Conservation (phyloP, 1,140 invertebrate species). For the Gryon sp. region DNA sequence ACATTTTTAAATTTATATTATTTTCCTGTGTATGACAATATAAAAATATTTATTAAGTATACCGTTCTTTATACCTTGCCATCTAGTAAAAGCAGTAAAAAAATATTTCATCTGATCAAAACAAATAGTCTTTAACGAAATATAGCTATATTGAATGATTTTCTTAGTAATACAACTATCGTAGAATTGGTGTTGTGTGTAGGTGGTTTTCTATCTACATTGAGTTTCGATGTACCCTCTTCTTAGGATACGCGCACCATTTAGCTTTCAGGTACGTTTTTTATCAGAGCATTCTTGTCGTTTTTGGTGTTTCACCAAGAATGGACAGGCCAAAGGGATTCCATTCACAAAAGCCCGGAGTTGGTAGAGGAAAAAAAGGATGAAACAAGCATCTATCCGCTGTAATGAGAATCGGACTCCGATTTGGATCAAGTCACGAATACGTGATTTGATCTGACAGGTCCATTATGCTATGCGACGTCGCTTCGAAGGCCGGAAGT, state of each 20-base stretch:
- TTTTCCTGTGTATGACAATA: too few species aligned
- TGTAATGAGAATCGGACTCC: conserved; percentile 52
- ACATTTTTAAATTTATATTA: too few species aligned
- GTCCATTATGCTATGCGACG: conserved; percentile 45
- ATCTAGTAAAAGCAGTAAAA: too few species aligned
- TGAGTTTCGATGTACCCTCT: conserved; percentile 24
- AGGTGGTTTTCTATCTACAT: conserved; percentile 20
- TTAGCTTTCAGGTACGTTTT: conserved; percentile 70
- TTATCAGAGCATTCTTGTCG: conserved; percentile 51
- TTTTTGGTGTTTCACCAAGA: conserved; percentile 53
- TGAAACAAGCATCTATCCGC: conserved; percentile 38
- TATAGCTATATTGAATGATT: too few species aligned
- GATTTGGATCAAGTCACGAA: conserved; percentile 63
- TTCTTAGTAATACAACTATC: conserved; percentile 30
- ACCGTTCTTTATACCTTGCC: too few species aligned
- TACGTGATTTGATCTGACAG: conserved; percentile 66
- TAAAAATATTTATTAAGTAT: too few species aligned
- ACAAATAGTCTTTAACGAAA: neutral
- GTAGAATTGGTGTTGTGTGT: conserved; percentile 6
- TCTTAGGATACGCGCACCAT: conserved; percentile 75
- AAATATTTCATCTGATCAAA: too few species aligned
- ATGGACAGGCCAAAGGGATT: conserved; percentile 48
- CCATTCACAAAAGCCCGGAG: conserved; percentile 64
- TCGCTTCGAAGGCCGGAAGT: conserved; percentile 51
- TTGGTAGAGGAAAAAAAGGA: conserved; percentile 46